Evolutionary conservation across 2,797 vertebrate genomes (phyloP).

Genomic region (Valencia hispanica): DNA sequence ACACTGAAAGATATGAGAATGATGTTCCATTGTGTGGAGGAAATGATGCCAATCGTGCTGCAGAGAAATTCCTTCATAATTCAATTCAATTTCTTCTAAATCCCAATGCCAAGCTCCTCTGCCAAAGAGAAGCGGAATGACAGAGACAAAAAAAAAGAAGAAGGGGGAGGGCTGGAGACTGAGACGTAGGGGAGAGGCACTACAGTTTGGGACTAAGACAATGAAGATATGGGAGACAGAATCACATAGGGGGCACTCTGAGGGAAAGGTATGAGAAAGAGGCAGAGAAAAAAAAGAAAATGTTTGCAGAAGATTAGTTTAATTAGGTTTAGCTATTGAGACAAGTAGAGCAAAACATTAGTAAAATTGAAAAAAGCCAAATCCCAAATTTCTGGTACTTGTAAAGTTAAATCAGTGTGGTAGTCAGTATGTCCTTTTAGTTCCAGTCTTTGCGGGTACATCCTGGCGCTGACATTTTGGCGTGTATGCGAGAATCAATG

Average conservation of each 20-base stretch:
- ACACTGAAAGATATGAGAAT: conserved; percentile 85
- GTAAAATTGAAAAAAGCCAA: conserved; percentile 22
- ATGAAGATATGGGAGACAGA: conserved; percentile 51
- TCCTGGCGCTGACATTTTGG: conserved; percentile 71
- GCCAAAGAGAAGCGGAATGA: conserved; percentile 70
- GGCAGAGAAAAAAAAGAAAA: conserved; percentile 38
- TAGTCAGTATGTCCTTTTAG: conserved; percentile 59
- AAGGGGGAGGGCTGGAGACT: conserved; percentile 53
- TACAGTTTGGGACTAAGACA: conserved; percentile 71
- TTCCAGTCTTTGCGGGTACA: conserved; percentile 57
- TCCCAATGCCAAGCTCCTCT: conserved; percentile 81
- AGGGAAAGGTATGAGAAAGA: conserved; percentile 56
- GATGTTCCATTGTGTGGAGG: conserved; percentile 86
- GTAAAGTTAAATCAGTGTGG: conserved; percentile 19
- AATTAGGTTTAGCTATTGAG: conserved; percentile 16
- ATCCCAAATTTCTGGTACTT: conserved; percentile 14
- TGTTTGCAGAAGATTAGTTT: conserved; percentile 52
- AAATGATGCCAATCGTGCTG: conserved; percentile 86
- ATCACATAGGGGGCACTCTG: conserved; percentile 40
- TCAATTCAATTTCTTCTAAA: conserved; percentile 87
- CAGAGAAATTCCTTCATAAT: conserved; percentile 86
- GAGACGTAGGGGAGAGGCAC: conserved; percentile 64
- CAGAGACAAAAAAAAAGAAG: conserved; percentile 70
- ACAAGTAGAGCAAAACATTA: conserved; percentile 21
- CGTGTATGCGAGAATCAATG: conserved; percentile 80